Evolutionary conservation across 2,113 vertebrate genomes (phyloP).

Genomic region (Scomber japonicus): DNA sequence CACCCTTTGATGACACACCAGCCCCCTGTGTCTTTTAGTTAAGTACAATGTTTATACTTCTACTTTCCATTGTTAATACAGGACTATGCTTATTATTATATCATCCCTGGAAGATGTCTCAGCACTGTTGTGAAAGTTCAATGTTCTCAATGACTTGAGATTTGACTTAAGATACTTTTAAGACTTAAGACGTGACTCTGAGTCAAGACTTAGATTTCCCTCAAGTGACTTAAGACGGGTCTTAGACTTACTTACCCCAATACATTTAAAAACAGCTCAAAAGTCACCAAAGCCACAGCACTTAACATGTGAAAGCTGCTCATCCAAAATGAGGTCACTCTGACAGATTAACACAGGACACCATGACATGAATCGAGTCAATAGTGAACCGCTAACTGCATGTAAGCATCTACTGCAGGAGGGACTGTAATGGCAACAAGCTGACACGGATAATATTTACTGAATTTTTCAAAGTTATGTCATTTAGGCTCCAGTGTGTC

Average conservation of each 20-base stretch:
- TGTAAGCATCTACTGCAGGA: not conserved
- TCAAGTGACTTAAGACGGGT: not conserved
- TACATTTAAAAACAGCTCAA: not conserved
- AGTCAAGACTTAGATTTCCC: not conserved
- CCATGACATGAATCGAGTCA: not conserved
- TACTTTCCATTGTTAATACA: no score
- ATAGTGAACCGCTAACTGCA: not conserved
- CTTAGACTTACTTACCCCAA: no score
- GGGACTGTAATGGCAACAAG: not conserved
- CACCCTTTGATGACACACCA: no score
- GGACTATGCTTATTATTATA: no score
- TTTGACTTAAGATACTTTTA: not conserved
- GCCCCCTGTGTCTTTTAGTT: no score
- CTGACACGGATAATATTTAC: constrained; percentile 16
- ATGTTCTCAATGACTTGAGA: not conserved
- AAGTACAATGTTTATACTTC: no score
- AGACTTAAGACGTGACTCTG: no score
- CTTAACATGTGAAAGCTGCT: constrained; percentile 37
- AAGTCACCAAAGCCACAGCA: not conserved
- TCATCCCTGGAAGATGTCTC: no score
- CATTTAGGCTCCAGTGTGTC: not conserved
- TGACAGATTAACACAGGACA: not conserved
- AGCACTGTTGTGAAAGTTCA: no score
- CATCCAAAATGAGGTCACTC: constrained; percentile 16
- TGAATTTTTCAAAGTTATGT: constrained; percentile 10